Evolutionary conservation across 2,797 vertebrate genomes (phyloP), one percentile per base, ranked within the genome.

Genomic region (Myripristis murdjan): DNA sequence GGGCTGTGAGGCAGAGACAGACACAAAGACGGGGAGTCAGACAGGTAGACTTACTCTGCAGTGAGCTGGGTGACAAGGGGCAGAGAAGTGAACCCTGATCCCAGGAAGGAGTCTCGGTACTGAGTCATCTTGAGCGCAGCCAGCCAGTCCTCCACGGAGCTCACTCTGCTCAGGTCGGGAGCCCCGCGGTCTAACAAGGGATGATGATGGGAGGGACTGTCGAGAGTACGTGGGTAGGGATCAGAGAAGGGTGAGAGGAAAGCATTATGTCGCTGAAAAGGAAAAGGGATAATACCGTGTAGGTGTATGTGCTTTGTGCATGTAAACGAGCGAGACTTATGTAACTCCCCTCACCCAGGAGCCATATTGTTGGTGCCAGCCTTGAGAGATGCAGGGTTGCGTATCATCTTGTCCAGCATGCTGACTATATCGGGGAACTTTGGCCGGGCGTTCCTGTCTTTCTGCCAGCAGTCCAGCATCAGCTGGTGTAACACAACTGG

Each of bases 381-480:
- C 93, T 98, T 98, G 83, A 98, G 97, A 87, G 97, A 97, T n/a
- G 96, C 95, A 8, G 97, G 97, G 83, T 98, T 98, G 79, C 97
- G 96, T 77, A 98, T 98, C 97, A 98, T 98, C 89, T 98, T 98
- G 87, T 98, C 97, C 23, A 98, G 84, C 79, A 97, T 98, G 93
- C 96, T 98, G 94, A 98, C 97, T 1, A 97, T 96, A 87, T 98
- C 97, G 0, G 94, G 91, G 91, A 98, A 98, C 81, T 97, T 97
- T 41, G 97, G 97, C 75, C 97, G 95, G 35, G 96, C 95, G 62
- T 98, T 98, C 52, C 97, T 94, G 92, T 98, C 97, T 87, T 98
- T 98, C 93, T 98, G 97, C 97, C 97, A 98, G 88, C 97, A 98
- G 90, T 98, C 97, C 86, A 98, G 90, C 97, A 98, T 98, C 79